These are phyloP conservation scores for Temnothorax unifasciatus DNA, from an alignment of 2,888 invertebrate genomes.

Conservation along the genomic window DNA sequence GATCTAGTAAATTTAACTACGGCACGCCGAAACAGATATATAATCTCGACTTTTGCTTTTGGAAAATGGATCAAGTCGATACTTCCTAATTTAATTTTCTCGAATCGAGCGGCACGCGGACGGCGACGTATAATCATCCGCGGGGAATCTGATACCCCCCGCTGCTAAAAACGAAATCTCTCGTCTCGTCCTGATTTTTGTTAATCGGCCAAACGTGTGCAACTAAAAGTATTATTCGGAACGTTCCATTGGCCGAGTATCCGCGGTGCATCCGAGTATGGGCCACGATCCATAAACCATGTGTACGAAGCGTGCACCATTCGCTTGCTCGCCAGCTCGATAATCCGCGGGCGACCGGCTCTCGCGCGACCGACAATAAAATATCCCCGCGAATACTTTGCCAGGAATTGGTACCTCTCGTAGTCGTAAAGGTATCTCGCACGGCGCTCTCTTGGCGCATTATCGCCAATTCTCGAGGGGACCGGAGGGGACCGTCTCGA, in stretches of 20 bases:
- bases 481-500: background rate
- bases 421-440: conserved; percentile 35
- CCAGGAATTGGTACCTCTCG: conserved; percentile 21
- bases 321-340: conserved; percentile 61
- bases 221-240: conserved; percentile 84
- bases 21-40: background rate
- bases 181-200: conserved; percentile 49
- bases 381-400: conserved; percentile 12
- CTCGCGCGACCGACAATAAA: conserved; percentile 60
- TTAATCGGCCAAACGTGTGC: conserved; percentile 71
- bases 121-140: background rate
- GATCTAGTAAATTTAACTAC: background rate
- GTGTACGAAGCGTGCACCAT: conserved; percentile 75
- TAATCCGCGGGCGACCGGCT: conserved; percentile 68
- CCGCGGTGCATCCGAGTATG: conserved; percentile 76
- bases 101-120: background rate
- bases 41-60: background rate
- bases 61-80: conserved; percentile 26
- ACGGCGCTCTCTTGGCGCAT: background rate
- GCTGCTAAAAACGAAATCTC: conserved; percentile 4
- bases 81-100: background rate
- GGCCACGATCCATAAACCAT: conserved; percentile 82
- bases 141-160: background rate
- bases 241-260: conserved; percentile 85
- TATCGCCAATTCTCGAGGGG: conserved; percentile 23